These are phyloP conservation scores for Tenthredo scrophulariae DNA, from an alignment of 2,888 invertebrate species.

Conservation along the genomic window DNA sequence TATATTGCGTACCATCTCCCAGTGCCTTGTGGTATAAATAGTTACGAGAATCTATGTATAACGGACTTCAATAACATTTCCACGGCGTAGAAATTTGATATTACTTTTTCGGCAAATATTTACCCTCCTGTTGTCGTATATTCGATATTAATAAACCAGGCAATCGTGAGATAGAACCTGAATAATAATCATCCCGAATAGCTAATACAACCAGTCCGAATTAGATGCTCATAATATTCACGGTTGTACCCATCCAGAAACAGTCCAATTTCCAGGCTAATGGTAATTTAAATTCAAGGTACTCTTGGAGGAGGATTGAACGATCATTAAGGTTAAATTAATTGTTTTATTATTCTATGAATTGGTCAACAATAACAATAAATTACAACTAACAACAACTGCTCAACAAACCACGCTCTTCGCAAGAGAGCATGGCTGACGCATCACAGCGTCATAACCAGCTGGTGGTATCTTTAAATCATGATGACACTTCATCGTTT, in stretches of 20 bases:
- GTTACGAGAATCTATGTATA: conserved; percentile 16
- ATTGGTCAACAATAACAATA: conserved; percentile 55
- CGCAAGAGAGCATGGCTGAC: conserved; percentile 19
- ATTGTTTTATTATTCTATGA: conserved; percentile 54
- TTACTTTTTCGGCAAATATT: background rate
- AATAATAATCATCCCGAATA: conserved; percentile 1
- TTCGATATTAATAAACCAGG: background rate
- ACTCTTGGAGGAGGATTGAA: background rate
- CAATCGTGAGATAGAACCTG: background rate
- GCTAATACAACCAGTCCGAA: background rate
- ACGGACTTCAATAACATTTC: background rate
- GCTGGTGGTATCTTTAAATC: conserved; percentile 44
- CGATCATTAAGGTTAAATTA: conserved; percentile 24
- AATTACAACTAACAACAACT: conserved; percentile 53
- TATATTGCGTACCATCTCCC: background rate
- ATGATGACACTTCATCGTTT: conserved; percentile 44
- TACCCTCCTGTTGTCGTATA: background rate
- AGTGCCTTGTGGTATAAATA: background rate
- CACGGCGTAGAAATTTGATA: background rate
- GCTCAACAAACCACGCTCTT: conserved; percentile 44
- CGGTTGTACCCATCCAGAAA: background rate
- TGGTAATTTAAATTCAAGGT: background rate
- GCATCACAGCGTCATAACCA: conserved; percentile 46
- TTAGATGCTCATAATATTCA: background rate
- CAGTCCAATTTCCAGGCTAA: background rate